Conservation (phyloP, 2,113 vertebrate genomes). For the Laterallus jamaicensis region DNA sequence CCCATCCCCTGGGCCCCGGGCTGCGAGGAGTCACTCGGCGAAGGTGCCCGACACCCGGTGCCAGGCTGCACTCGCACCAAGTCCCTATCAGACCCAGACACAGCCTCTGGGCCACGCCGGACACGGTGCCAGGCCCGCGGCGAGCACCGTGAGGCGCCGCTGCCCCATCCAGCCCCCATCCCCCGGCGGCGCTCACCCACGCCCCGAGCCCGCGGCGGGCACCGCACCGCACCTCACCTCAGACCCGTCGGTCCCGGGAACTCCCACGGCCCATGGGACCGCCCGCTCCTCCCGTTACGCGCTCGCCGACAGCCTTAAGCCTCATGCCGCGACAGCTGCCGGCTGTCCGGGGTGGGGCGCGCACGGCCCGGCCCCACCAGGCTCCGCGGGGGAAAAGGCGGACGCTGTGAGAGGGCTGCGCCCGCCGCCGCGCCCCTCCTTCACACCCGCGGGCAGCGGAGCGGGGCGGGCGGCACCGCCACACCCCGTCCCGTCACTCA, state of each 20-base stretch:
- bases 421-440: neutral
- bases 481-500: neutral
- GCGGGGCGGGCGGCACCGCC: neutral
- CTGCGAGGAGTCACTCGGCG: rapidly evolving
- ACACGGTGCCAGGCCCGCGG: neutral
- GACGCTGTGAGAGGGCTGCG: neutral
- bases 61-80: neutral
- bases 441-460: neutral
- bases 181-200: neutral
- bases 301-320: neutral
- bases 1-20: rapidly evolving
- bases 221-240: neutral
- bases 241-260: neutral
- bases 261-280: neutral
- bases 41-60: neutral
- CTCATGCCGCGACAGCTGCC: neutral
- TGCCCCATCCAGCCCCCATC: neutral
- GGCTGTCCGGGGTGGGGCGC: neutral
- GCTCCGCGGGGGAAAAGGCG: neutral
- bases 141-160: neutral
- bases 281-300: neutral
- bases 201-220: neutral
- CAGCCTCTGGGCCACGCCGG: neutral
- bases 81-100: neutral
- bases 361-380: neutral